Evolutionary conservation across 2,113 vertebrate genomes (phyloP), one percentile per base, ranked within the genome.

Genomic region (Limnothrissa miodon): DNA sequence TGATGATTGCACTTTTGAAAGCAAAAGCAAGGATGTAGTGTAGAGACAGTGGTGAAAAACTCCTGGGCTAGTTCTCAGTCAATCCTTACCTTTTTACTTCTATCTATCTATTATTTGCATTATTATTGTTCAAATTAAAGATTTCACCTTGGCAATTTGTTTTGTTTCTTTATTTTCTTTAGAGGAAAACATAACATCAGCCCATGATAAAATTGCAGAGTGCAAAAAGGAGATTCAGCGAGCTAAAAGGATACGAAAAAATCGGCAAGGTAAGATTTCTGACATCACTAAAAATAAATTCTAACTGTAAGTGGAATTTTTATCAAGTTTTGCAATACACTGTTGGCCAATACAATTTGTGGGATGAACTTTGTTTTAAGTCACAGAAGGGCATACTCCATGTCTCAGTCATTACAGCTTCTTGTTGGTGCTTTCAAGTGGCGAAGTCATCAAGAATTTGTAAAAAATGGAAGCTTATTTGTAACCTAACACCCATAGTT

Each of bases 141-240:
- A 6, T 42, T 42, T 42, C 42, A 42, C 42, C 42, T 42, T 42
- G 42, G 42, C 42, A 42, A 2, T 6, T 42, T 42, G 42, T 2
- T 42, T 42, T 51, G 3, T 10, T 39, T 39, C 21, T 9, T 45
- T 25, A 39, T 45, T 46, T 8, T 46, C 36, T 80, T 84, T 90
- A 99, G 98, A 98, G 92, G 95, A 96, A 78, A 99, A 93, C 85
- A 98, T 99, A 87, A 94, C 94, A 45, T 96, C 96, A 87, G 98
- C 97, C 25, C 98, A 99, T 78, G 97, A 99, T 80, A 99, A 99
- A 93, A 99, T 99, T 84, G 90, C 96, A 79, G 97, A 99, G 87
- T 99, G 98, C 91, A 99, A 99, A 93, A 99, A 99, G 87, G 97
- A 99, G 90, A 99, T 99, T 87, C 95, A 96, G 91, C 96, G 97